Evolutionary conservation across 2,113 vertebrate species (phyloP), one percentile per base, ranked within the genome.

Genomic region (Morone chrysops): DNA sequence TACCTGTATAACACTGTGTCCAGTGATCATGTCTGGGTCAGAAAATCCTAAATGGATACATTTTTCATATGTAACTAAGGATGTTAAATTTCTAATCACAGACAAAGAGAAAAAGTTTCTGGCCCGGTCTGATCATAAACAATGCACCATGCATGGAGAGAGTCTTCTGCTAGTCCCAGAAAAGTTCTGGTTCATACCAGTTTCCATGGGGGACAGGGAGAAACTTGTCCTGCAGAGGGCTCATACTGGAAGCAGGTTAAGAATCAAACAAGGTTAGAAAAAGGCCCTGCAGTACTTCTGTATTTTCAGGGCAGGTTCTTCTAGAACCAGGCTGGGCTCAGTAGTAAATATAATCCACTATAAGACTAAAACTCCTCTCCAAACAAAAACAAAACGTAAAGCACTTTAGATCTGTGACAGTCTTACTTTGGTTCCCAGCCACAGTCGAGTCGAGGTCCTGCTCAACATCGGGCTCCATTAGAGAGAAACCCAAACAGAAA

Each of bases 281-380:
- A 36, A 40, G 20, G 18, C n/a, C 51, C 16, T 0, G 36, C 31
- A 38, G 47, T 3, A 54, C 65, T 81, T 47, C 50, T 63, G 48
- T 69, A 20, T 43, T 66, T 72, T 75, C 9, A 38, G 6, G 48
- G 25, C 40, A 74, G 41, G 48, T 38, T 59, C 57, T 61, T 38
- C 31, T 20, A 40, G 31, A 70, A 69, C 60, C 78, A 43, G 31
- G 43, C 53, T 50, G 31, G 31, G 36, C 67, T 91, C 88, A 86
- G 82, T 83, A 74, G 85, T 83, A 70, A 75, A 90, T 80, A 53
- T 75, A 47, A 76, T 81, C 66, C 45, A 78, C n/a, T 57, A 78
- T 50, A 70, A 75, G 22, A 87, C n/a, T 47, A 40, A 56, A 80
- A n/a, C 3, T 6, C 25, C n/a, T 56, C 40, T 25, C 9, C 0